These are phyloP conservation scores for Tethya wilhelma DNA, from an alignment of 37 sponge, comb jelly and placozoan genomes.

Conservation along the genomic window DNA sequence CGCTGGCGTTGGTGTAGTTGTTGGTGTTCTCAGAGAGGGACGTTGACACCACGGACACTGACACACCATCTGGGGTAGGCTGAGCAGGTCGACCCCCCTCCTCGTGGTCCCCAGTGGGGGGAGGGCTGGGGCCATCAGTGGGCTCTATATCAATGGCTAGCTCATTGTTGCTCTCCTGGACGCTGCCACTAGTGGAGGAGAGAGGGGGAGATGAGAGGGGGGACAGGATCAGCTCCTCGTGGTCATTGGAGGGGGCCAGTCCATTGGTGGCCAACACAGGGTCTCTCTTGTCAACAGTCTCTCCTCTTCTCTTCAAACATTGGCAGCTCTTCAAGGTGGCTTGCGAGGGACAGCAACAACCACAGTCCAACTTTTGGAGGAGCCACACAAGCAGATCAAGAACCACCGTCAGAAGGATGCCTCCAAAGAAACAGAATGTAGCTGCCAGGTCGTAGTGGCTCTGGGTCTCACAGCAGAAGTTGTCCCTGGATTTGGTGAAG, in stretches of 20 bases:
- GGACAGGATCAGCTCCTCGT: too few species aligned
- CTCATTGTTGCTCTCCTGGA: too few species aligned
- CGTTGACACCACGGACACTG: slow-evolving; percentile 47
- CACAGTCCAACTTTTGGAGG: slow-evolving; percentile 52
- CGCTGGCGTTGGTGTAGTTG: slow-evolving; percentile 27
- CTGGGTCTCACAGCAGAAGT: slow-evolving; percentile 62
- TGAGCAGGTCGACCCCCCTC: not conserved
- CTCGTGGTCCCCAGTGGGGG: not conserved
- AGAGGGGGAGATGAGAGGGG: not conserved
- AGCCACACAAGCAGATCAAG: slow-evolving; percentile 43
- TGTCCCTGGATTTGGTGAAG: slow-evolving; percentile 24
- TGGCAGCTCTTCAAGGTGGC: too few species aligned
- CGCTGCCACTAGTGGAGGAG: not conserved
- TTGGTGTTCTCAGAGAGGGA: slow-evolving; percentile 44
- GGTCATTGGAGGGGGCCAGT: too few species aligned
- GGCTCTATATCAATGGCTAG: too few species aligned
- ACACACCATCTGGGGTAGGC: not conserved
- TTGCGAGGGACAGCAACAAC: slow-evolving; percentile 1
- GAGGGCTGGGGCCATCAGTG: too few species aligned
- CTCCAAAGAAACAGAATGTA: slow-evolving; percentile 60
- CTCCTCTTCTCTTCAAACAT: not conserved
- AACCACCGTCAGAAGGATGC: slow-evolving; percentile 54
- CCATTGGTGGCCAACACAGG: not conserved
- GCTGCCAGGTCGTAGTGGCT: slow-evolving; percentile 33
- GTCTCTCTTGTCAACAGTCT: not conserved